phyloP scores from a whole-genome alignment of 53 echinoderm and acorn worm genomes.

The Arbacia lixula region DNA sequence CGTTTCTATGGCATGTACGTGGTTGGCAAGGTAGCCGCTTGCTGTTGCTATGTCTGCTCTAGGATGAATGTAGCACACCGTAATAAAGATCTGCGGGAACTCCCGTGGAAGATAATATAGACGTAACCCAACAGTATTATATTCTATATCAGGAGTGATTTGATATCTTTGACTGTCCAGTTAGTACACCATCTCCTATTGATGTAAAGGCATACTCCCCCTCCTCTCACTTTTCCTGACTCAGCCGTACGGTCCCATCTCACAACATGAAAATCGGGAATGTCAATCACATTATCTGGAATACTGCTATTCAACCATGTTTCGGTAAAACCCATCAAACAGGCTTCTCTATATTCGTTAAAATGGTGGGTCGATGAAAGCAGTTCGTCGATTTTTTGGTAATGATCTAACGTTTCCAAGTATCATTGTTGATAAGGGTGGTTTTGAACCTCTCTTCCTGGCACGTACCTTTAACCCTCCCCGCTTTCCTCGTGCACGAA shows the following conservation, averaged over 20 bases:
- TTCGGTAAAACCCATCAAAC: conserved; percentile 63
- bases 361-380: conserved; percentile 36
- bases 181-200: conserved; percentile 55
- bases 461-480: conserved; percentile 45
- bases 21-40: no score
- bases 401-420: conserved; percentile 54
- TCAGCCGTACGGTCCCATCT: conserved; percentile 48
- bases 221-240: conserved; percentile 52
- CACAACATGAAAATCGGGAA: conserved; percentile 22
- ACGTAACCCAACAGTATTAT: conserved; percentile 31
- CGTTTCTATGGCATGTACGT: no score
- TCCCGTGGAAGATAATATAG: conserved; percentile 58
- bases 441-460: conserved; percentile 43
- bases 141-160: conserved; percentile 52
- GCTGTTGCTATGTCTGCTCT: conserved; percentile 16
- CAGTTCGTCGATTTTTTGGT: conserved; percentile 50
- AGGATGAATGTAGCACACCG: conserved; percentile 44
- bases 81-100: conserved; percentile 52
- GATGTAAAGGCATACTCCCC: conserved; percentile 53
- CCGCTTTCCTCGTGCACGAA: conserved; percentile 4
- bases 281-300: conserved; percentile 6
- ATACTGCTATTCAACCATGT: conserved; percentile 53
- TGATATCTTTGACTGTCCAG: conserved; percentile 3
- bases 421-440: conserved; percentile 51
- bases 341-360: conserved; percentile 51